Evolutionary conservation across 2,113 vertebrate species (phyloP).

Genomic region (Spilogale gracilis): DNA sequence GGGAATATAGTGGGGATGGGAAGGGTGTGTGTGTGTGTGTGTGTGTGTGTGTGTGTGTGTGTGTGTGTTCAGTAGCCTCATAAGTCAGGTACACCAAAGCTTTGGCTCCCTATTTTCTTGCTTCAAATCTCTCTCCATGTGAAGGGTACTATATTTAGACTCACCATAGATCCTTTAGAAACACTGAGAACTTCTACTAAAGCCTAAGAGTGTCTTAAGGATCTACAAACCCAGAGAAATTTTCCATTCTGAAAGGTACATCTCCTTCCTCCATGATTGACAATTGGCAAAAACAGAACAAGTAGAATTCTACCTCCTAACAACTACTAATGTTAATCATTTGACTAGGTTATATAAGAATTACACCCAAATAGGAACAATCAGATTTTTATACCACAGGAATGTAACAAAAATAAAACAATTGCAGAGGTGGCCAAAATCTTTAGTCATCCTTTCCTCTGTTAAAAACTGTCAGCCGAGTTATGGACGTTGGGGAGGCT

Average conservation of each 20-base stretch:
- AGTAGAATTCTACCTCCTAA: neutral
- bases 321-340: constrained; percentile 10
- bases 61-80: neutral
- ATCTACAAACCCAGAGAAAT: neutral
- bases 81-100: neutral
- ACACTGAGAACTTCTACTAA: neutral
- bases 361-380: neutral
- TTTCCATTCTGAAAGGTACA: neutral
- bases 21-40: accelerated
- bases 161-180: neutral
- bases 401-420: constrained; percentile 5
- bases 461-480: neutral
- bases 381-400: neutral
- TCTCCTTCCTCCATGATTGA: neutral
- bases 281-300: neutral
- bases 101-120: neutral
- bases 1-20: neutral
- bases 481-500: too few species aligned
- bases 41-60: neutral
- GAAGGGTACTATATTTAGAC: neutral
- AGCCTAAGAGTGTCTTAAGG: neutral
- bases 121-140: neutral
- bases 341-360: neutral
- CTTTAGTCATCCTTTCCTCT: neutral
- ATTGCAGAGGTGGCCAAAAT: neutral